phyloP scores from a whole-genome alignment of 1,140 invertebrate species.

The Venustaconcha ellipsiformis region DNA sequence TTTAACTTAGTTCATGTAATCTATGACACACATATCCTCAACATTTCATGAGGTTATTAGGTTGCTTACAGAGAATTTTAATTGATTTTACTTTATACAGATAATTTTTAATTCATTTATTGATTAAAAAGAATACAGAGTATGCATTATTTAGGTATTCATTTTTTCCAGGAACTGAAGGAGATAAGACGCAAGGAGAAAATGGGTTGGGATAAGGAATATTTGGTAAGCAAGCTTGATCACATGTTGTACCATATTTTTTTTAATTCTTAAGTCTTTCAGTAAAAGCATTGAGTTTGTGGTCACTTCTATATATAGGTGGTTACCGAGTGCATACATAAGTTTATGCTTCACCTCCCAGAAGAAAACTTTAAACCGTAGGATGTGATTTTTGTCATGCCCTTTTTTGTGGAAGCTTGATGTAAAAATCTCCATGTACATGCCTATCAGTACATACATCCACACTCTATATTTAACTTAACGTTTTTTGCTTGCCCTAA shows the following conservation, averaged over 20 bases:
- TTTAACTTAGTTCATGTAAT: too few relatives aligned
- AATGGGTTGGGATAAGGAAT: constrained; percentile 97
- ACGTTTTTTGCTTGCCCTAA: too few relatives aligned
- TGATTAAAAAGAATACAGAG: too few relatives aligned
- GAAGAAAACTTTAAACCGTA: background rate
- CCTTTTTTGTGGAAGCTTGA: background rate
- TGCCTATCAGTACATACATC: background rate
- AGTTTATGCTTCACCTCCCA: background rate
- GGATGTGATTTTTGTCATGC: background rate
- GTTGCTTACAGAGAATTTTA: too few relatives aligned
- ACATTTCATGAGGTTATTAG: too few relatives aligned
- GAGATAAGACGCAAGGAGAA: constrained; percentile 87
- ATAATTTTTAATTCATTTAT: too few relatives aligned
- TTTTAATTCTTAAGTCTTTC: background rate
- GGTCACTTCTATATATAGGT: background rate
- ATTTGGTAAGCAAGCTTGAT: constrained; percentile 68
- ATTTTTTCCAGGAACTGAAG: constrained; percentile 78
- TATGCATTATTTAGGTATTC: too few relatives aligned
- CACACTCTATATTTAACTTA: background rate
- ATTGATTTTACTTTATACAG: too few relatives aligned
- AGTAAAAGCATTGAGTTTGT: background rate
- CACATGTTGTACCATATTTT: background rate
- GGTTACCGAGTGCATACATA: background rate
- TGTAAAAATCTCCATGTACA: background rate
- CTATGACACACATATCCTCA: too few relatives aligned